These are phyloP conservation scores for Sciurus niger DNA, from an alignment of 2,113 vertebrate genomes.

Conservation along the genomic window DNA sequence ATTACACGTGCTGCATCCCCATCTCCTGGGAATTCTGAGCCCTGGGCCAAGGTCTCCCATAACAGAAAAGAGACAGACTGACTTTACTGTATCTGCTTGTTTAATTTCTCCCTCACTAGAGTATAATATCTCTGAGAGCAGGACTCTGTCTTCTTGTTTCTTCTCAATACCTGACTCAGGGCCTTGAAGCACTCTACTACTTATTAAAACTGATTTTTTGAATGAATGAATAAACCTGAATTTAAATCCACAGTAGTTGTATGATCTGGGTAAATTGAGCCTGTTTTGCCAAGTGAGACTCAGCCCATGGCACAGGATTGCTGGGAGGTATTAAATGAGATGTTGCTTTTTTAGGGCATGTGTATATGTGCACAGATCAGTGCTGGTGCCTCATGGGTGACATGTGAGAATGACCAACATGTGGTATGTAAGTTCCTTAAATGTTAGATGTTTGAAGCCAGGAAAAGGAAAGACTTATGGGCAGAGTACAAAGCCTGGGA, in stretches of 20 bases:
- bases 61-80: background rate
- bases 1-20: background rate
- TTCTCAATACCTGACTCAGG: background rate
- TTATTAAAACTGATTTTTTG: slow-evolving; percentile 36
- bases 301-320: background rate
- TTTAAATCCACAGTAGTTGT: slow-evolving; percentile 39
- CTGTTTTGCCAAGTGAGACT: slow-evolving; percentile 9
- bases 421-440: background rate
- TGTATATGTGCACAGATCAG: background rate
- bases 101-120: background rate
- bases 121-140: background rate
- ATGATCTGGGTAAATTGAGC: background rate
- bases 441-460: slow-evolving; percentile 17
- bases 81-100: background rate
- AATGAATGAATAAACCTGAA: slow-evolving; percentile 16
- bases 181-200: background rate
- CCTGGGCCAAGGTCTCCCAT: background rate
- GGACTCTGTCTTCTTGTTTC: background rate
- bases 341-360: background rate
- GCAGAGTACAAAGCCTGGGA: background rate
- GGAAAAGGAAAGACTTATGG: background rate
- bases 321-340: background rate
- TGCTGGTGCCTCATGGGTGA: background rate
- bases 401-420: background rate
- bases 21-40: background rate